Conservation (phyloP, 2,113 vertebrate species). For the Eulemur macaco region DNA sequence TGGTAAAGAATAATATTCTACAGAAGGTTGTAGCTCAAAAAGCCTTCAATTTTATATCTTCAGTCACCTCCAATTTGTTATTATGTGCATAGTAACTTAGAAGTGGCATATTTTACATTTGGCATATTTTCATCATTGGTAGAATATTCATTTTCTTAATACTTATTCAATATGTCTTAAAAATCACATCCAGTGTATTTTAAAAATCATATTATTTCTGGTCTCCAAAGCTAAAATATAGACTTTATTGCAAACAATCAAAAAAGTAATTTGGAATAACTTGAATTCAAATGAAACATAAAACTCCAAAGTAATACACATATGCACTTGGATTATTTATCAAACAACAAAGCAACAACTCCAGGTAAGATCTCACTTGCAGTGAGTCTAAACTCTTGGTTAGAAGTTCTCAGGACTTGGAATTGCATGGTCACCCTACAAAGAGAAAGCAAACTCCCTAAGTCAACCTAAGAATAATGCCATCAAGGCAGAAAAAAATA, state of each 20-base stretch:
- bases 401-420: neutral
- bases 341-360: neutral
- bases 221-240: slow-evolving; percentile 5
- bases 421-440: neutral
- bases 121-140: slow-evolving; percentile 7
- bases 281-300: slow-evolving; percentile 34
- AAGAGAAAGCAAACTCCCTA: neutral
- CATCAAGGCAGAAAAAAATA: neutral
- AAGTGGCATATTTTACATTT: slow-evolving; percentile 53
- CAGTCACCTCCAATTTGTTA: slow-evolving; percentile 38
- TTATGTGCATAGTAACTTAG: neutral
- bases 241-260: slow-evolving; percentile 25
- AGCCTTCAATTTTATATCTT: slow-evolving; percentile 1
- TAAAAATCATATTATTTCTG: slow-evolving; percentile 32
- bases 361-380: neutral
- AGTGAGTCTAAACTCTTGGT: neutral
- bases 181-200: neutral
- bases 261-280: slow-evolving; percentile 46
- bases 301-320: slow-evolving; percentile 3
- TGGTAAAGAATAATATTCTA: slow-evolving; percentile 22
- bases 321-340: neutral
- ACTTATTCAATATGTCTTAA: slow-evolving; percentile 29
- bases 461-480: neutral
- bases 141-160: slow-evolving; percentile 56
- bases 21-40: neutral